A percentile compares a stretch with the other conserved stretches of the same genome.
phyloP scores from a whole-genome alignment of 1,140 invertebrate species.

The Micrasema longulum region DNA sequence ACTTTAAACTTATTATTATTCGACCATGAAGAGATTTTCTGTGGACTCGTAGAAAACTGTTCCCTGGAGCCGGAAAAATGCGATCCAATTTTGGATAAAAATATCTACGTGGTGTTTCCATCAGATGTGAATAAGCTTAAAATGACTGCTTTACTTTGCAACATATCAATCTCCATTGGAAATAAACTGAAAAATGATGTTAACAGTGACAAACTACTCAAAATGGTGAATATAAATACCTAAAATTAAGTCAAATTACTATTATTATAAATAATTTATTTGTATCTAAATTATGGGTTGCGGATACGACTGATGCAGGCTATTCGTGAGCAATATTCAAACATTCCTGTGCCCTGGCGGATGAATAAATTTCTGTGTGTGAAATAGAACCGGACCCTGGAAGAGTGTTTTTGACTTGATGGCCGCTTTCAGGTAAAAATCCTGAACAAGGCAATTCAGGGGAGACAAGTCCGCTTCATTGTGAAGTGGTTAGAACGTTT shows the following conservation, averaged over 20 bases:
- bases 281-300: no score
- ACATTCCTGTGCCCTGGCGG: no score
- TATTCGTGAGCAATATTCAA: no score
- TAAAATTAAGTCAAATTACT: no score
- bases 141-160: conserved; percentile 57
- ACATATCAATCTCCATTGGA: conserved; percentile 59
- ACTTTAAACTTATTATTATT: conserved; percentile 60
- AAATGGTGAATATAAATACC: conserved; percentile 59
- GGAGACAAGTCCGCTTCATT: no score
- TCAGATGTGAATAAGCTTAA: conserved; percentile 47
- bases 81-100: conserved; percentile 53
- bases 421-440: no score
- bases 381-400: no score
- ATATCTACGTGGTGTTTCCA: conserved; percentile 53
- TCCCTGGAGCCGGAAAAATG: conserved; percentile 54
- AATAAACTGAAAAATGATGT: conserved; percentile 55
- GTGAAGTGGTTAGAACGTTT: no score
- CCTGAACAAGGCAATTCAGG: no score
- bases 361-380: no score
- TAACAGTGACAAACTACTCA: conserved; percentile 57
- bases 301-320: no score
- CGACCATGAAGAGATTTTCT: conserved; percentile 59
- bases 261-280: neutral
- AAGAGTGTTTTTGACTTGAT: no score
- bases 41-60: conserved; percentile 48